Conservation (phyloP, 1,140 invertebrate species). For the Dinoponera quadriceps region DNA sequence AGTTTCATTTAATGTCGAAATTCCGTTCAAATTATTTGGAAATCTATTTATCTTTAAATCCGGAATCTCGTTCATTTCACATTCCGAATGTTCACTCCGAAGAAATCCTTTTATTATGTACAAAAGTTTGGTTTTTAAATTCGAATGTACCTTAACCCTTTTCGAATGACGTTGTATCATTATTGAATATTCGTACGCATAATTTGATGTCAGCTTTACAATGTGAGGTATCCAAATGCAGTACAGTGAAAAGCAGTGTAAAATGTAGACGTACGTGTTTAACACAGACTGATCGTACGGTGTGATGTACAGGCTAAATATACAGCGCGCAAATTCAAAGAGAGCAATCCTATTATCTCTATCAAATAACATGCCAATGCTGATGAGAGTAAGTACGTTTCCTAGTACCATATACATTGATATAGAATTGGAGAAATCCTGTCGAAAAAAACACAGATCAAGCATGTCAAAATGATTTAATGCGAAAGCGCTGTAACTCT, state of each 20-base stretch:
- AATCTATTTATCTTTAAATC: too few relatives aligned
- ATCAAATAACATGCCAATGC: constrained; percentile 91
- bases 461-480: neutral
- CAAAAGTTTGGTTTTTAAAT: too few relatives aligned
- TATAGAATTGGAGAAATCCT: constrained; percentile 87
- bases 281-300: constrained; percentile 37
- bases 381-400: constrained; percentile 88
- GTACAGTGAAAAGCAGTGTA: constrained; percentile 26
- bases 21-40: too few relatives aligned
- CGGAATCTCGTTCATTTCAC: too few relatives aligned
- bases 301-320: constrained; percentile 38
- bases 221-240: constrained; percentile 69
- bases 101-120: too few relatives aligned
- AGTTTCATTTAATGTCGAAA: too few relatives aligned
- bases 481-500: too few relatives aligned
- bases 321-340: constrained; percentile 87
- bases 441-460: constrained; percentile 79
- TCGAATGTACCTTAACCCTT: too few relatives aligned
- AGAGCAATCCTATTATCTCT: constrained; percentile 42
- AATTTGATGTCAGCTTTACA: neutral
- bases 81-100: too few relatives aligned
- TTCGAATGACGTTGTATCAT: too few relatives aligned
- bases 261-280: constrained; percentile 29
- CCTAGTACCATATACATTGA: constrained; percentile 87
- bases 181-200: too few relatives aligned